phyloP scores from a whole-genome alignment of 1,140 invertebrate genomes.

The Agrypnia vestita region DNA sequence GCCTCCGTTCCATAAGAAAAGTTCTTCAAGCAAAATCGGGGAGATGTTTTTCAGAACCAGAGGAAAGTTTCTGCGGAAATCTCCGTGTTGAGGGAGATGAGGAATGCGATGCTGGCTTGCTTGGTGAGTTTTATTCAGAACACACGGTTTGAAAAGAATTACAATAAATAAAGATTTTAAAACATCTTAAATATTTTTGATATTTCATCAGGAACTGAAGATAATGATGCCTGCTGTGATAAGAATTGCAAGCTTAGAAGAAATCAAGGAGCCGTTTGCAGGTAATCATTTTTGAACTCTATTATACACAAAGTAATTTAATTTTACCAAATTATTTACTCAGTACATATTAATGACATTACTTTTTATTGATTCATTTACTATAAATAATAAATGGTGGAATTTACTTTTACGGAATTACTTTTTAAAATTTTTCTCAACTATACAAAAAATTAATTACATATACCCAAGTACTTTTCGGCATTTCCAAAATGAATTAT shows the following conservation, averaged over 20 bases:
- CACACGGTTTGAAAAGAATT: too few species aligned
- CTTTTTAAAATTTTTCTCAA: too few species aligned
- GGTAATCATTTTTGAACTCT: conserved; percentile 67
- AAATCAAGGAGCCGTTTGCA: conserved; percentile 88
- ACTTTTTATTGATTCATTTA: too few species aligned
- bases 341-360: too few species aligned
- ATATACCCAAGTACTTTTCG: too few species aligned
- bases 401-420: too few species aligned
- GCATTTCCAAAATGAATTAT: too few species aligned
- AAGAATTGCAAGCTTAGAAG: conserved; percentile 91
- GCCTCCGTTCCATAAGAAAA: conserved; percentile 91
- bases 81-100: conserved; percentile 94
- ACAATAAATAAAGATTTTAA: too few species aligned
- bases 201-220: conserved; percentile 80
- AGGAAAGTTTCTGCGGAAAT: conserved; percentile 96
- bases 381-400: too few species aligned
- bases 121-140: conserved; percentile 70
- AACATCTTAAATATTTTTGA: conserved; percentile 1
- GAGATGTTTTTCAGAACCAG: conserved; percentile 93
- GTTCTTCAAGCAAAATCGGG: conserved; percentile 93
- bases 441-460: too few species aligned
- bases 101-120: conserved; percentile 94
- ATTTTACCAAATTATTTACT: too few species aligned
- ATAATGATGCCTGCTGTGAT: conserved; percentile 93
- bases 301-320: background rate